phyloP scores from a whole-genome alignment of 2,113 vertebrate species.

The Sorex fumeus region DNA sequence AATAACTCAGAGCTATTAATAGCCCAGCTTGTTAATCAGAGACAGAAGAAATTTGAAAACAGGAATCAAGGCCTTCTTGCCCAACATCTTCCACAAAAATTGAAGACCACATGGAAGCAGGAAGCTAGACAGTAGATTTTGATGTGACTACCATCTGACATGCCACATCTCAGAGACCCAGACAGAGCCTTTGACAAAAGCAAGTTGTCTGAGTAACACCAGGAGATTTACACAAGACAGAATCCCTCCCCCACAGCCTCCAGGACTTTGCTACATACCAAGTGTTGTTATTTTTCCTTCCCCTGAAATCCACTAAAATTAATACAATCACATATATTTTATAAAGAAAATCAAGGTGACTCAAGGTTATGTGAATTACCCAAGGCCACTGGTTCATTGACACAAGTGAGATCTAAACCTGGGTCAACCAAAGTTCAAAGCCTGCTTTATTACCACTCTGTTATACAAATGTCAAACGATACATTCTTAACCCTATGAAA shows the following conservation, averaged over 20 bases:
- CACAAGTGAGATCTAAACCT: background rate
- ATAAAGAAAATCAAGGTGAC: background rate
- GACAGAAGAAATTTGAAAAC: background rate
- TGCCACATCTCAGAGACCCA: background rate
- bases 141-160: background rate
- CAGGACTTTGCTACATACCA: background rate
- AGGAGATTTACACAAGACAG: background rate
- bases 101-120: fast-evolving
- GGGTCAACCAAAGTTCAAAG: background rate
- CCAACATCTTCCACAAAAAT: background rate
- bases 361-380: background rate
- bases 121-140: background rate
- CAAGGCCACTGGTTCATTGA: background rate
- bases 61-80: background rate
- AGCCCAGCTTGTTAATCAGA: background rate
- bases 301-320: background rate
- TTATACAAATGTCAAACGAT: background rate
- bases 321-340: background rate
- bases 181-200: background rate
- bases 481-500: background rate
- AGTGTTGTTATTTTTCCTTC: background rate
- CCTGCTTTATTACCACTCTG: background rate
- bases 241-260: background rate
- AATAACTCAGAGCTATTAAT: background rate
- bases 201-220: background rate